phyloP scores from a whole-genome alignment of 2,888 invertebrate genomes.

The Nebria brevicollis region DNA sequence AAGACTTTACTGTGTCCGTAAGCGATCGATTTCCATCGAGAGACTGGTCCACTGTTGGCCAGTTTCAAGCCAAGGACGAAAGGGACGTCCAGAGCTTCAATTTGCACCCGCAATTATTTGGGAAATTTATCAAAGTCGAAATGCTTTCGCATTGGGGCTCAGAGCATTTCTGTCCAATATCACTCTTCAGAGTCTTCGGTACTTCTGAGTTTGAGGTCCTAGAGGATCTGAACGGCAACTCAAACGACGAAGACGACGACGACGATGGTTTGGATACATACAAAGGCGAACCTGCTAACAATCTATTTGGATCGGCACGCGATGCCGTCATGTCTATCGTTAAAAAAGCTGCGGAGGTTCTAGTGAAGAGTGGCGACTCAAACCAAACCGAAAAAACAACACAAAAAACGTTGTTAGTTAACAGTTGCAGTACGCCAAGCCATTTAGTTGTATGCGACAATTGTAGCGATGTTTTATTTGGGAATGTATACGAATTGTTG shows the following conservation, averaged over 20 bases:
- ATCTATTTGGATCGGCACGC: slow-evolving; percentile 86
- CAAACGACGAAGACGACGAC: slow-evolving; percentile 75
- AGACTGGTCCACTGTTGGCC: slow-evolving; percentile 91
- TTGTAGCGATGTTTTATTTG: slow-evolving; percentile 77
- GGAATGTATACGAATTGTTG: slow-evolving; percentile 77
- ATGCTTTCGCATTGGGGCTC: slow-evolving; percentile 93
- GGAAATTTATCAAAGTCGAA: slow-evolving; percentile 91
- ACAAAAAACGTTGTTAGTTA: slow-evolving; percentile 58
- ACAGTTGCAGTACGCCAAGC: slow-evolving; percentile 76
- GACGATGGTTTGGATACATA: slow-evolving; percentile 67
- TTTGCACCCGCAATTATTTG: slow-evolving; percentile 82
- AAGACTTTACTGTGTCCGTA: slow-evolving; percentile 87
- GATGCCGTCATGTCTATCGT: slow-evolving; percentile 93
- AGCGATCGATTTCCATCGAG: slow-evolving; percentile 91
- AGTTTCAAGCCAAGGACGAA: slow-evolving; percentile 87
- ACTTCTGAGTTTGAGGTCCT: slow-evolving; percentile 92
- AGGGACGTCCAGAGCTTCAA: slow-evolving; percentile 88
- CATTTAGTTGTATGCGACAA: slow-evolving; percentile 79
- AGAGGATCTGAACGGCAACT: slow-evolving; percentile 73
- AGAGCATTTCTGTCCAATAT: slow-evolving; percentile 98
- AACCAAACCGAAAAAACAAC: slow-evolving; percentile 69
- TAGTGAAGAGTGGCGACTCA: slow-evolving; percentile 77
- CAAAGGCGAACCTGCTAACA: slow-evolving; percentile 70
- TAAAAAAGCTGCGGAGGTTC: slow-evolving; percentile 88
- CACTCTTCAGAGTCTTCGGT: slow-evolving; percentile 93